Base-by-base conservation (phyloP, 2,113 vertebrate species). In the Dicaeum eximium region DNA sequence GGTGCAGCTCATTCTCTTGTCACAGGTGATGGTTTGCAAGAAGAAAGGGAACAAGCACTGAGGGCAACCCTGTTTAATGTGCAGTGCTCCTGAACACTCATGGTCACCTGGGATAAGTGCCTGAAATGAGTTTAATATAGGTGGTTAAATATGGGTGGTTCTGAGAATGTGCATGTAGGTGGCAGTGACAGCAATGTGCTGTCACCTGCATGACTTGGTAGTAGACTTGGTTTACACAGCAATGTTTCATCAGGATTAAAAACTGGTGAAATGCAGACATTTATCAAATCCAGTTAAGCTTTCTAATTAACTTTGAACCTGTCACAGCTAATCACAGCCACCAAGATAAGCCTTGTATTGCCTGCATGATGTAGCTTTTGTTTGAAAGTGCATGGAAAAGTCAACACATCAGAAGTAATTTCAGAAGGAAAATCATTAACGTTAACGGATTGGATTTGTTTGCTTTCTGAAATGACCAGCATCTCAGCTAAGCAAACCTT, bases 381-480 rank as follows among this genome's bases (percentile, higher is more conserved):
- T 83, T 17, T 51, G 48, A 31, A 24, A 50, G 62, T 85, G 81
- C 44, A 28, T 72, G 56, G 84, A 88, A 66, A 95, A 90, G 37
- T 73, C 71, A 85, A 42, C 47, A 84, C 87, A 94, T 95, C 57
- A 91, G 45, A 81, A 92, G 79, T 19, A 23, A 71, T 93, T 78
- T 80, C 27, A 51, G 78, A 87, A 80, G 88, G 23, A 50, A 65
- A 66, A 47, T 48, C 38, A 62, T 79, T 91, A 80, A 48, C 86
- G 18, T 72, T 57, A 81, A 74, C 64, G 48, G 48, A 79, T 5
- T 71, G 73, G 75, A 47, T 93, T 95, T 40, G 4, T 77, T 56
- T 37, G 9, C 21, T 86, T 83, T 95, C 84, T 93, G 51, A 92
- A 94, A 71, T 65, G 42, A 91, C 47, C 19, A 8, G 12, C 16